These are phyloP conservation scores for Meda fulgida DNA, from an alignment of 2,797 vertebrate genomes.

Conservation along the genomic window DNA sequence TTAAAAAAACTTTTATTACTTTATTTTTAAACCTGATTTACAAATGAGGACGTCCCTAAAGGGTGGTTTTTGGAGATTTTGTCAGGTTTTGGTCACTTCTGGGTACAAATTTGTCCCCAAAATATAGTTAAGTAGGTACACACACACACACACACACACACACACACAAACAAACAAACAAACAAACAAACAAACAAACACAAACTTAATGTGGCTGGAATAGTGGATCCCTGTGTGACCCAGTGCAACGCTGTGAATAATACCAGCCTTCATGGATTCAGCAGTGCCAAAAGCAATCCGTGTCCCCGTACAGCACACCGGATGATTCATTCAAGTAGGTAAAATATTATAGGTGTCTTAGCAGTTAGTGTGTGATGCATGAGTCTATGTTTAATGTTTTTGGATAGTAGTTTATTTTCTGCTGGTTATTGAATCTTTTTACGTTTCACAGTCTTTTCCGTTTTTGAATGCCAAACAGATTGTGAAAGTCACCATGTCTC, in stretches of 20 bases:
- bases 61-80: no score
- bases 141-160: slow-evolving; percentile 28
- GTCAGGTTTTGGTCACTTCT: no score
- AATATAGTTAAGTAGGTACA: no score
- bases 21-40: no score
- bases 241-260: neutral
- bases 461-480: slow-evolving; percentile 40
- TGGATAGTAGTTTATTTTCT: slow-evolving; percentile 23
- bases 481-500: slow-evolving; percentile 59
- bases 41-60: no score
- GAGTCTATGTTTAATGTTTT: slow-evolving; percentile 8
- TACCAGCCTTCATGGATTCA: neutral
- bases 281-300: neutral
- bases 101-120: no score
- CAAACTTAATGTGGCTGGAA: slow-evolving; percentile 64
- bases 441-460: neutral
- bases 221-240: neutral
- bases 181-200: no score
- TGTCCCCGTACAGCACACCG: neutral
- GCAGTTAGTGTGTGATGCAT: slow-evolving; percentile 13
- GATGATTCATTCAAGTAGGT: slow-evolving; percentile 5
- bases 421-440: neutral
- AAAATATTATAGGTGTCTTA: neutral
- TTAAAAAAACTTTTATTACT: no score
- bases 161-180: no score